phyloP scores from a whole-genome alignment of 1,140 invertebrate genomes.

The silkworm (Bombyx mori) region ASM3026992v2 NC_085113.1:13164001-13164500 shows the following conservation, averaged over 20 bases:
- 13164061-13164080: constrained; percentile 24
- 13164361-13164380: too few species aligned
- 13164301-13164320: too few species aligned
- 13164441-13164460: too few species aligned
- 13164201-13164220: not conserved
- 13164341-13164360: too few species aligned
- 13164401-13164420: too few species aligned
- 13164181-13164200: constrained; percentile 11
- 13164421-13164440: too few species aligned
- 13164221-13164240: too few species aligned
- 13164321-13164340: too few species aligned
- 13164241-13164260: constrained; percentile 58
- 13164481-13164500: too few species aligned
- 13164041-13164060: constrained; percentile 14
- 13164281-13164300: too few species aligned
- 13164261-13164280: constrained; percentile 68
- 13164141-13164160: constrained; percentile 23
- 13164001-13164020: constrained; percentile 13
- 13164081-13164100: constrained; percentile 13
- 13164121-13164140: constrained; percentile 10
- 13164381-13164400: too few species aligned
- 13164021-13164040: constrained; percentile 8
- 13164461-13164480: too few species aligned
- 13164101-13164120: constrained; percentile 11
- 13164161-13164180: constrained; percentile 17